phyloP scores from a whole-genome alignment of 2,113 vertebrate species.

The Ictalurus furcatus region DNA sequence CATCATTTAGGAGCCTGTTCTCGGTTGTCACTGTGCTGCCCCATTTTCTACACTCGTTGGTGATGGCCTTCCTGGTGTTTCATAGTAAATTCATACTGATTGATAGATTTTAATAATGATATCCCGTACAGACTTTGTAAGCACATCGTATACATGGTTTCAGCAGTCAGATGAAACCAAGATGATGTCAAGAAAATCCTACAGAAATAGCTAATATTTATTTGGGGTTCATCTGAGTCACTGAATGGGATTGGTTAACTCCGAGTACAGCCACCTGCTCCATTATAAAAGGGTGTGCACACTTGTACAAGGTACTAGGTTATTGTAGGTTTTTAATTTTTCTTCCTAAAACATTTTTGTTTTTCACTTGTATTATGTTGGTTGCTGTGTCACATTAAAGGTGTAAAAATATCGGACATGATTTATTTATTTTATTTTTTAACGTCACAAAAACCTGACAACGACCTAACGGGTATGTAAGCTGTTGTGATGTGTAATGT shows the following conservation, averaged over 20 bases:
- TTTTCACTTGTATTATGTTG: neutral
- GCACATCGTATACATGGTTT: neutral
- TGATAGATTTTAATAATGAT: neutral
- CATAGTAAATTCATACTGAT: neutral
- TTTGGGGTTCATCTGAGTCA: neutral
- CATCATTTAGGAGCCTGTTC: neutral
- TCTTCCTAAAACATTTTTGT: neutral
- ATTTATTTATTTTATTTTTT: neutral
- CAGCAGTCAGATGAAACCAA: neutral
- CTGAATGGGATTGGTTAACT: neutral
- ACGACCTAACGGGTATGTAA: neutral
- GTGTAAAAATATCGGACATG: neutral
- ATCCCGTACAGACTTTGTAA: too few species aligned
- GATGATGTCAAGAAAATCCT: neutral
- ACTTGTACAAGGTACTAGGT: neutral
- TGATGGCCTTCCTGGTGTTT: too few species aligned
- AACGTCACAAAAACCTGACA: neutral
- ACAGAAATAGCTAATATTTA: neutral
- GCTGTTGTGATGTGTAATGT: slow-evolving; percentile 2
- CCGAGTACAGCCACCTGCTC: neutral
- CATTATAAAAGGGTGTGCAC: neutral
- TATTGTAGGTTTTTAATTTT: neutral
- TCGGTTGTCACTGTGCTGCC: neutral
- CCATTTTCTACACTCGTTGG: neutral
- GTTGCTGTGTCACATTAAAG: neutral